A percentile compares a stretch with the other conserved stretches of the same genome.
phyloP scores from a whole-genome alignment of 2,888 invertebrate species.

The Eretmocerus hayati region DNA sequence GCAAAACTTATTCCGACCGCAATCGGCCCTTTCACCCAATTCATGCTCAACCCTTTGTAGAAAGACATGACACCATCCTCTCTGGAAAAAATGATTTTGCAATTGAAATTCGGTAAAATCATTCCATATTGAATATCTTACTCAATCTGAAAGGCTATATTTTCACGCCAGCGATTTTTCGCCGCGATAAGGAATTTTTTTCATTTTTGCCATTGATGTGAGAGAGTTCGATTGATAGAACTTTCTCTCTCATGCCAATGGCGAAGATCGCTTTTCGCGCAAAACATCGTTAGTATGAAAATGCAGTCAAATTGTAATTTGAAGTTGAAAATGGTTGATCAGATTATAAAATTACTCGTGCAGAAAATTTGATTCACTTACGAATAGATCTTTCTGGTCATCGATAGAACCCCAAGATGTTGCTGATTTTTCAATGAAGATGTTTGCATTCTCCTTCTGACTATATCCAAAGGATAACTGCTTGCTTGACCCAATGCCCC shows the following conservation, averaged over 20 bases:
- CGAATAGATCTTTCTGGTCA: constrained; percentile 64
- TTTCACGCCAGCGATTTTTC: too few relatives aligned
- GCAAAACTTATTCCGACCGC: constrained; percentile 95
- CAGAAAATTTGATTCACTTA: constrained; percentile 45
- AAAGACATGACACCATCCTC: constrained; percentile 87
- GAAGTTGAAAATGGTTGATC: neutral
- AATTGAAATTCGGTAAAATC: neutral
- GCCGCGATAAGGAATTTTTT: too few relatives aligned
- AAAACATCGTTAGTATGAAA: neutral
- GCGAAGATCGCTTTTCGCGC: too few relatives aligned
- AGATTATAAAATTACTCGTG: neutral
- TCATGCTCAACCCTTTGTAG: constrained; percentile 99
- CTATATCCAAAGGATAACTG: constrained; percentile 95
- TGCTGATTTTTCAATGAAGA: constrained; percentile 51
- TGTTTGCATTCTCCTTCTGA: constrained; percentile 67
- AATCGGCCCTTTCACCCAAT: constrained; percentile 92
- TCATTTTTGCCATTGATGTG: too few relatives aligned
- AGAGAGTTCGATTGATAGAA: too few relatives aligned
- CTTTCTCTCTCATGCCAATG: too few relatives aligned
- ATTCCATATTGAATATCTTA: neutral
- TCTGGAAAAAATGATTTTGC: constrained; percentile 48
- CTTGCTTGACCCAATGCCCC: constrained; percentile 91
- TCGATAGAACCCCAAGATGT: constrained; percentile 56
- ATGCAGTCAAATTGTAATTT: neutral
- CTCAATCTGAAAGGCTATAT: too few relatives aligned